Evolutionary conservation across 2,113 vertebrate genomes (phyloP).

Genomic region (Leucosticte australis): DNA sequence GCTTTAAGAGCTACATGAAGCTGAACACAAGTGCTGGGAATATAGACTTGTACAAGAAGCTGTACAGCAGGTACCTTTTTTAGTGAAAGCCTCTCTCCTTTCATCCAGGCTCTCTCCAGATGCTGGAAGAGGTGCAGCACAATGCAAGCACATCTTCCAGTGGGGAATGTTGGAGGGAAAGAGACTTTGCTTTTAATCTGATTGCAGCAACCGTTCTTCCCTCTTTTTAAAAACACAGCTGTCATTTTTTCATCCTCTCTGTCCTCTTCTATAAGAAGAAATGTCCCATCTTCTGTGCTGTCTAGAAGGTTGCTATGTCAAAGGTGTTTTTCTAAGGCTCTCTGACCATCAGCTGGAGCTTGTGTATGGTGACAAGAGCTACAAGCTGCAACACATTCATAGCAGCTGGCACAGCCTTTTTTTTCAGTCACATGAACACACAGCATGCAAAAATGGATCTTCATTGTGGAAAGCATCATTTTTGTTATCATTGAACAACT

Average conservation of each 20-base stretch:
- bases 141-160: neutral
- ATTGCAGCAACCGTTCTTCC: neutral
- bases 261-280: neutral
- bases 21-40: constrained; percentile 63
- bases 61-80: constrained; percentile 68
- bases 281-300: neutral
- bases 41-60: constrained; percentile 69
- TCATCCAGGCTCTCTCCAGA: neutral
- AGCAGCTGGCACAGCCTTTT: neutral
- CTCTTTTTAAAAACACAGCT: neutral
- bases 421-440: neutral
- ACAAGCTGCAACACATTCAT: neutral
- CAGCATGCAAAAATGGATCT: neutral
- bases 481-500: neutral
- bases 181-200: neutral
- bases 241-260: neutral
- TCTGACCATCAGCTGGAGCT: neutral
- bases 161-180: neutral
- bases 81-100: neutral
- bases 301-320: neutral
- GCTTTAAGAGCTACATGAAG: constrained; percentile 66
- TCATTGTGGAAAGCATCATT: neutral
- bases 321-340: neutral
- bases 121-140: neutral
- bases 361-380: neutral